phyloP scores from a whole-genome alignment of 2,113 vertebrate species.

The Macaca mulatta region DNA sequence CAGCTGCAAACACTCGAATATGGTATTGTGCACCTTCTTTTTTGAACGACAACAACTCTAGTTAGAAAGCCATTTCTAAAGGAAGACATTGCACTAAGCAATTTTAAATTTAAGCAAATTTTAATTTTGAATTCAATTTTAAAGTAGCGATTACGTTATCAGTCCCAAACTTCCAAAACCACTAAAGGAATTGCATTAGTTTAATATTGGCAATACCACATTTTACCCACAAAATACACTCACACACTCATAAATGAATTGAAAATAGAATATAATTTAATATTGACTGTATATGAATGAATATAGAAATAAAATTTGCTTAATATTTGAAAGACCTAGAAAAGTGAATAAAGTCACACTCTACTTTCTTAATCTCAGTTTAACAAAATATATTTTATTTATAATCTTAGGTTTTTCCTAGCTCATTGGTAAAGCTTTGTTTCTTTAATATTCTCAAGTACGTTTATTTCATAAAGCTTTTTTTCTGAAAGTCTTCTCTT shows the following conservation, averaged over 20 bases:
- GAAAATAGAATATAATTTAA: not conserved
- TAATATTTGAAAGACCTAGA: not conserved
- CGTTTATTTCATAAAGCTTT: slow-evolving; percentile 70
- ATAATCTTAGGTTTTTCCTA: not conserved
- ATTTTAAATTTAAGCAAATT: not conserved
- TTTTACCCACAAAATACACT: not conserved
- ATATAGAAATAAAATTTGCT: slow-evolving; percentile 35
- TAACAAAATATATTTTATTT: slow-evolving; percentile 14
- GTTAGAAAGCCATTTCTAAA: not conserved
- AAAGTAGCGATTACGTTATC: not conserved
- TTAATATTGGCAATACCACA: not conserved
- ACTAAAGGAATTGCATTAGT: not conserved
- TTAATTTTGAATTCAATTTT: not conserved
- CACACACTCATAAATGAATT: not conserved
- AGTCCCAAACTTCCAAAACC: not conserved
- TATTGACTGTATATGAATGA: slow-evolving; percentile 11
- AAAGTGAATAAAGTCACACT: not conserved
- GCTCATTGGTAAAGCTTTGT: slow-evolving; percentile 65
- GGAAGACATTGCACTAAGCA: not conserved
- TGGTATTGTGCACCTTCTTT: not conserved
- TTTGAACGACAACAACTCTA: not conserved
- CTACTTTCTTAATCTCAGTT: not conserved
- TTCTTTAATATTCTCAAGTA: slow-evolving; percentile 77
- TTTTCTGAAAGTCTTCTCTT: slow-evolving; percentile 73
- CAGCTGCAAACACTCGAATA: not conserved